phyloP scores from a whole-genome alignment of 2,113 vertebrate genomes.

The Opisthocomus hoazin region DNA sequence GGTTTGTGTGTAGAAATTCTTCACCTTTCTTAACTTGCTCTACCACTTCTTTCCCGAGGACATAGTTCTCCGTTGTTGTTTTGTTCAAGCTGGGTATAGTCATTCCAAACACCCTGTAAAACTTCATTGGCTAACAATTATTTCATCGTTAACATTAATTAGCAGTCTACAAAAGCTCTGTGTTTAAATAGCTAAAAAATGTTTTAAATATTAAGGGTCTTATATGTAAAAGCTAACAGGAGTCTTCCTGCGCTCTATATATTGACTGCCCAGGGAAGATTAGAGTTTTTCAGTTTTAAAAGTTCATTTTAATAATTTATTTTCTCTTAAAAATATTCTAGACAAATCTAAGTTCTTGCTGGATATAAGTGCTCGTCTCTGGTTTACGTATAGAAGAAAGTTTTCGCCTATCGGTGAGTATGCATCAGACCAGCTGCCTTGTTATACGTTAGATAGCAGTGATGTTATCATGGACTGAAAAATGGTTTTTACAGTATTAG shows the following conservation, averaged over 20 bases:
- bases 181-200: not conserved
- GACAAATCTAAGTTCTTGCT: constrained; percentile 91
- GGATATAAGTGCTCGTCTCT: constrained; percentile 90
- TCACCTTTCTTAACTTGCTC: not conserved
- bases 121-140: not conserved
- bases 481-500: not conserved
- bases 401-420: constrained; percentile 94
- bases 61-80: not conserved
- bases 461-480: not conserved
- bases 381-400: constrained; percentile 98
- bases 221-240: not conserved
- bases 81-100: not conserved
- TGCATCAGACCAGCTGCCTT: not conserved
- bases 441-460: not conserved
- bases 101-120: not conserved
- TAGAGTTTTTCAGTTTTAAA: not conserved
- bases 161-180: not conserved
- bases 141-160: not conserved
- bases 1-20: not conserved
- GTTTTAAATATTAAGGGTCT: not conserved
- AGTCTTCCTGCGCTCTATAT: not conserved
- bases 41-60: not conserved
- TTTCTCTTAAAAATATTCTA: constrained; percentile 65
- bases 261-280: not conserved
- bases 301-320: constrained; percentile 30